Evolutionary conservation across 2,113 vertebrate species (phyloP), one percentile per base, ranked within the genome.

Genomic region (Felis chaus): DNA sequence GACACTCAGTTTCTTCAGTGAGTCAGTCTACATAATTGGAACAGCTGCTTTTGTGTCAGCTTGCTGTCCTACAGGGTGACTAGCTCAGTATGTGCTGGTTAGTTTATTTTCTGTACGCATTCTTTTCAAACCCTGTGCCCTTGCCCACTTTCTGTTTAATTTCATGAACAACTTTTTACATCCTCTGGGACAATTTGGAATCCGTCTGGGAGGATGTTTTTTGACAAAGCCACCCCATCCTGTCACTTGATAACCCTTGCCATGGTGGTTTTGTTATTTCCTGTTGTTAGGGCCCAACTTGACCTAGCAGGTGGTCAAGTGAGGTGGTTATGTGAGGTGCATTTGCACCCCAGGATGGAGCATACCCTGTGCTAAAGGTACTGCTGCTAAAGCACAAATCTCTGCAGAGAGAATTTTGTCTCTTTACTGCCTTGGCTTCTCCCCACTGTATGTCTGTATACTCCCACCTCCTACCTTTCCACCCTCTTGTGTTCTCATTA

Each of bases 1-100:
- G 36, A 10, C 53, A 33, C 4, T 18, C 13, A 57, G 19, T 41
- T 31, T 96, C 84, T 39, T 78, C 19, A 4, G n/a, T 88, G 81
- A 79, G 41, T 45, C 68, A 79, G 48, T 53, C 53, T 57, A 10
- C 27, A 68, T 10, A 41, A 31, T 87, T 68, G 80, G n/a, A 80
- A 65, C 36, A 95, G 53, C 85, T 63, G 91, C 88, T 74, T 61
- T 84, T 12, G 19, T 50, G 55, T 57, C 11, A 65, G 27, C 81
- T 48, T 25, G 19, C 41, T 7, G 1, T 61, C 45, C 4, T 36
- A 0, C 23, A 29, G 41, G 33, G 63, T 33, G 36, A 78, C 53
- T 0, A 0, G 25, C 45, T 80, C n/a, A n/a, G 0, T 1, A 3
- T 27, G 39, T 14, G 18, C 18, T 29, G 0, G 4, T 53, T 27